Evolutionary conservation across 1,140 invertebrate species (phyloP).

Genomic region (Drepana arcuata): DNA sequence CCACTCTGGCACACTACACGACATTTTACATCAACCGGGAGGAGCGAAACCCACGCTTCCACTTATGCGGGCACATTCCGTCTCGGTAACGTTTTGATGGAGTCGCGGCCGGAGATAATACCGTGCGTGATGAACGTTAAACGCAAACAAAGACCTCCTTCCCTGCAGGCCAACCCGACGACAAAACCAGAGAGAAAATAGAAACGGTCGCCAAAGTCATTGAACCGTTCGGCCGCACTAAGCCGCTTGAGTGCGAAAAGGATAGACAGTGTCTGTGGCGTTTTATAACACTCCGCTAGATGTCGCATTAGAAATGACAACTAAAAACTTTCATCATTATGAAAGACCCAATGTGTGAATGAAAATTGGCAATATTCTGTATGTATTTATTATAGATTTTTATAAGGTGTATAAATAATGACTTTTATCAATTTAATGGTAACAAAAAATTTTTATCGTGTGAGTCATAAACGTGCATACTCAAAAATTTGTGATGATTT

Average conservation of each 20-base stretch:
- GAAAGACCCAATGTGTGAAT: too few species aligned
- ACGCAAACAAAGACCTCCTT: slow-evolving; percentile 71
- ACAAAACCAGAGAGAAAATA: slow-evolving; percentile 72
- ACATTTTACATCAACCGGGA: slow-evolving; percentile 64
- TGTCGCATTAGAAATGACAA: slow-evolving; percentile 23
- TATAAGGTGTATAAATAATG: too few species aligned
- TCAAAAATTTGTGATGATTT: too few species aligned
- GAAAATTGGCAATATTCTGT: too few species aligned
- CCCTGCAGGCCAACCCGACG: slow-evolving; percentile 51
- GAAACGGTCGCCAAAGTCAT: slow-evolving; percentile 70
- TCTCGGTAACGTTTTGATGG: slow-evolving; percentile 51
- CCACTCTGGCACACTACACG: slow-evolving; percentile 55
- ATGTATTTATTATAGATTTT: too few species aligned
- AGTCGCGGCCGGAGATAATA: slow-evolving; percentile 48
- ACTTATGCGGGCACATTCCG: slow-evolving; percentile 65
- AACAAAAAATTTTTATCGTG: too few species aligned
- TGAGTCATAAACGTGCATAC: too few species aligned
- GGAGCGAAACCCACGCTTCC: slow-evolving; percentile 59
- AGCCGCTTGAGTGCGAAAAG: slow-evolving; percentile 51
- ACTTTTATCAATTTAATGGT: too few species aligned
- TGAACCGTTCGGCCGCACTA: slow-evolving; percentile 61
- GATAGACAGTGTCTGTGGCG: slow-evolving; percentile 20
- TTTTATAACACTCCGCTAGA: slow-evolving; percentile 22
- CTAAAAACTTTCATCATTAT: too few species aligned
- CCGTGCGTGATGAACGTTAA: slow-evolving; percentile 63